A percentile compares a stretch with the other conserved stretches of the same genome.
Evolutionary conservation across 2,888 invertebrate species (phyloP).

Genomic region (Drosophila siamana): DNA sequence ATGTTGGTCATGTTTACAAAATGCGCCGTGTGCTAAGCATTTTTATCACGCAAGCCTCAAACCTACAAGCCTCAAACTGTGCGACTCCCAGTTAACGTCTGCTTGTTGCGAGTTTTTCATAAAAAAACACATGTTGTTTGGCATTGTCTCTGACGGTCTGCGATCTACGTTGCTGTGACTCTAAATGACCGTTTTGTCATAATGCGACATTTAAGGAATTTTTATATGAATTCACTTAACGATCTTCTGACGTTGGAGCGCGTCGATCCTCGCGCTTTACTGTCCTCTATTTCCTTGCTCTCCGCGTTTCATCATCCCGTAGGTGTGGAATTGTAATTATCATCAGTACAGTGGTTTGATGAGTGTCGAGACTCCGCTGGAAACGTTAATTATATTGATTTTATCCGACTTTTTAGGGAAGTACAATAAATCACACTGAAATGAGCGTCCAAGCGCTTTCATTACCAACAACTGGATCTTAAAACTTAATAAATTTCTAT

Average conservation of each 20-base stretch:
- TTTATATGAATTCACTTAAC: constrained; percentile 80
- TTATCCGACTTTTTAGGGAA: too few species aligned
- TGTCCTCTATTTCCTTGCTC: constrained; percentile 5
- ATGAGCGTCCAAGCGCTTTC: too few species aligned
- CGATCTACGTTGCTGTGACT: constrained; percentile 17
- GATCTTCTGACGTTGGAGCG: constrained; percentile 56
- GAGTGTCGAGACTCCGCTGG: background rate
- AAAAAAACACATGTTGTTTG: constrained; percentile 47
- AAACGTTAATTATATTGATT: background rate
- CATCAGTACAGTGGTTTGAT: constrained; percentile 31
- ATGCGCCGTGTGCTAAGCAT: constrained; percentile 77
- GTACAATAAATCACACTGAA: too few species aligned
- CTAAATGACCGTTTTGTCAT: constrained; percentile 83
- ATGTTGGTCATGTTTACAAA: constrained; percentile 78
- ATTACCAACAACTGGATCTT: too few species aligned
- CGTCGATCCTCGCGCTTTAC: constrained; percentile 55
- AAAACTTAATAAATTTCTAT: too few species aligned
- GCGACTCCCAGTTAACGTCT: constrained; percentile 30
- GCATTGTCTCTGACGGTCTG: constrained; percentile 7
- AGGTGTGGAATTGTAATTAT: constrained; percentile 79
- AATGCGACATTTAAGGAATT: constrained; percentile 83
- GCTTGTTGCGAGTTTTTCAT: constrained; percentile 59
- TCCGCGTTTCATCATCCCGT: background rate
- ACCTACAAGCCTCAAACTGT: background rate
- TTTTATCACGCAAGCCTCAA: constrained; percentile 72